Evolutionary conservation across 2,113 vertebrate species (phyloP).

Genomic region (Pangasianodon hypophthalmus): DNA sequence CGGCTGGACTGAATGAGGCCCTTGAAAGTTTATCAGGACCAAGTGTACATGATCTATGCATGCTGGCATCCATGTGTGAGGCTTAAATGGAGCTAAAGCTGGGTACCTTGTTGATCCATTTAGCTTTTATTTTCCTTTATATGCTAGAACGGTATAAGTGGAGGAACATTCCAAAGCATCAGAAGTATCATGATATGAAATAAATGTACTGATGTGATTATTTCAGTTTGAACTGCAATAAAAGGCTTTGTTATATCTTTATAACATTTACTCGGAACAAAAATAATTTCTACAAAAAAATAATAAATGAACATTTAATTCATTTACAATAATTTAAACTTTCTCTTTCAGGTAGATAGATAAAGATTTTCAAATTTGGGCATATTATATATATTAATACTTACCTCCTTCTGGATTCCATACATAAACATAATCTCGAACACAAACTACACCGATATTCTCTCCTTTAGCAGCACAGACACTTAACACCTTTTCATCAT

Average conservation of each 20-base stretch:
- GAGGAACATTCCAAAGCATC: conserved; percentile 52
- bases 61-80: conserved; percentile 49
- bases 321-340: conserved; percentile 53
- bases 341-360: conserved; percentile 46
- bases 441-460: conserved; percentile 49
- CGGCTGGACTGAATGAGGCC: conserved; percentile 18
- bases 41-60: conserved; percentile 37
- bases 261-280: conserved; percentile 59
- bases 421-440: conserved; percentile 42
- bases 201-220: not conserved
- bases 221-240: conserved; percentile 54
- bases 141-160: conserved; percentile 30
- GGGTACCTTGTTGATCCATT: conserved; percentile 31
- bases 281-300: conserved; percentile 66
- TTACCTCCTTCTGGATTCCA: conserved; percentile 38
- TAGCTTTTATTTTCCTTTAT: conserved; percentile 38
- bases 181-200: conserved; percentile 34
- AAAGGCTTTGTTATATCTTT: conserved; percentile 59
- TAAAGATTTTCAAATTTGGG: conserved; percentile 46
- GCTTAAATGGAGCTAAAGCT: conserved; percentile 40
- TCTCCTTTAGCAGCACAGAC: conserved; percentile 22
- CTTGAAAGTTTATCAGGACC: conserved; percentile 8
- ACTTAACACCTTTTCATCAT: conserved; percentile 23
- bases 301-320: conserved; percentile 24
- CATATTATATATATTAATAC: conserved; percentile 20